Evolutionary conservation across 2,888 invertebrate species (phyloP).

Genomic region (Caenorhabditis plicata): DNA sequence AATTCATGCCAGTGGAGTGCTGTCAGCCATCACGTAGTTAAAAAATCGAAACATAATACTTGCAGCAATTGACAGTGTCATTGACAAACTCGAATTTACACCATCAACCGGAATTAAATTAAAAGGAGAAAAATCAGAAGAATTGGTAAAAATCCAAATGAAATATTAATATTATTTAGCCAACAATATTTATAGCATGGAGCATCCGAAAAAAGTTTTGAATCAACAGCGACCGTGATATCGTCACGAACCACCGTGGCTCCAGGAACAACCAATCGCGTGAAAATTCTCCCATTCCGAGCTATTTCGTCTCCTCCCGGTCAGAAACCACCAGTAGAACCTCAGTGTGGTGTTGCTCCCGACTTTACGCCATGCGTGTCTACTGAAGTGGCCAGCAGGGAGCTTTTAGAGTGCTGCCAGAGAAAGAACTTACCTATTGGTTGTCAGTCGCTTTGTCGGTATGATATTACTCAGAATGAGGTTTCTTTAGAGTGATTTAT

Average conservation of each 20-base stretch:
- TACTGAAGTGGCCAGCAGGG: slow-evolving; percentile 42
- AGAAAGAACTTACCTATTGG: slow-evolving; percentile 55
- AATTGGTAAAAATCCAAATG: not conserved
- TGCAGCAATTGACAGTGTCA: slow-evolving; percentile 23
- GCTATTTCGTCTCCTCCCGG: not conserved
- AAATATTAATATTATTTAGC: slow-evolving; percentile 12
- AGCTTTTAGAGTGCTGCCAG: slow-evolving; percentile 51
- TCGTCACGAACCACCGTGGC: slow-evolving; percentile 18
- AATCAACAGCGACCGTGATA: slow-evolving; percentile 12
- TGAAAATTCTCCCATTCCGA: not conserved
- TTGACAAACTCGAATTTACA: slow-evolving; percentile 19
- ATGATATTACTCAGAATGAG: slow-evolving; percentile 61
- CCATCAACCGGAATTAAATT: too few relatives aligned
- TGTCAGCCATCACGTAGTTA: too few relatives aligned
- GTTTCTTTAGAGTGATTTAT: slow-evolving; percentile 14
- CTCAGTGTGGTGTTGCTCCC: slow-evolving; percentile 55
- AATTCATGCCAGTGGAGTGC: too few relatives aligned
- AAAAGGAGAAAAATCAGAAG: too few relatives aligned
- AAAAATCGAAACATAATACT: not conserved
- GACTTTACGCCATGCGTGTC: slow-evolving; percentile 58
- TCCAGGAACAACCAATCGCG: slow-evolving; percentile 20
- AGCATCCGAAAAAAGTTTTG: not conserved
- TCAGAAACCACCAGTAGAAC: slow-evolving; percentile 20
- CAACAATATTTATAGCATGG: not conserved
- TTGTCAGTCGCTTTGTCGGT: slow-evolving; percentile 57